Base-by-base conservation (phyloP, 2,888 invertebrate genomes). In the Nomada fabriciana region DNA sequence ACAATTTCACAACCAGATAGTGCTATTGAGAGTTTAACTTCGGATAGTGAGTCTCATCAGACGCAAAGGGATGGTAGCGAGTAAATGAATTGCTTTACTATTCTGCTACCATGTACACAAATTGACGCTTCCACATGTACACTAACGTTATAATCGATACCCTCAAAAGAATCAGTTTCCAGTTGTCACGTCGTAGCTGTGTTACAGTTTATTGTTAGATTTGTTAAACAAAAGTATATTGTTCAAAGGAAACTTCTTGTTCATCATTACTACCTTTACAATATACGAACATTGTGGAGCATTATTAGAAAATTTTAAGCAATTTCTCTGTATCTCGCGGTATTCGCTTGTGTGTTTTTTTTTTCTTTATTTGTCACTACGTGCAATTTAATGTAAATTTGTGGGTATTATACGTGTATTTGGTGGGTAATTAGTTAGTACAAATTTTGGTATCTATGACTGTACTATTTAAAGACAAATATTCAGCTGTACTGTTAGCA, bases 1-100 rank as follows among this genome's bases (percentile, higher is more conserved):
- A 91, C 91, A 36, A 90, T 91, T 81, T 91, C 92, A 60, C 92
- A 92, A 75, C 92, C 90, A 47, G 93, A 93, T 65, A 93, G 90
- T 65, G 90, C 90, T 67, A 90, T 92, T 53, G 93, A 92, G 63
- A 91, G 90, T 84, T 88, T 92, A 86, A 82, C 89, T 15, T 89
- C 91, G 4, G 92, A 91, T 69, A 90, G 83, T 81, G 93, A 94
- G 71, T 91, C 89, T 59, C 87, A 91, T 67, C 90, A 91, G 70
- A 90, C 89, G 67, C 88, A 91, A 80, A 91, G 88, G 75, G 93
- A 93, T 75, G 83, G 76, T n/a, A 89, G 83, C 65, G 89, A 89
- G 73, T 88, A 79, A 86, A 67, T 72, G 42, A 75, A 73, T 74
- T 42, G 20, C 68, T 73, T 47, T 36, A 23, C 74, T 52, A 59